phyloP scores from a whole-genome alignment of 2,113 vertebrate species.

The Saccopteryx bilineata region DNA sequence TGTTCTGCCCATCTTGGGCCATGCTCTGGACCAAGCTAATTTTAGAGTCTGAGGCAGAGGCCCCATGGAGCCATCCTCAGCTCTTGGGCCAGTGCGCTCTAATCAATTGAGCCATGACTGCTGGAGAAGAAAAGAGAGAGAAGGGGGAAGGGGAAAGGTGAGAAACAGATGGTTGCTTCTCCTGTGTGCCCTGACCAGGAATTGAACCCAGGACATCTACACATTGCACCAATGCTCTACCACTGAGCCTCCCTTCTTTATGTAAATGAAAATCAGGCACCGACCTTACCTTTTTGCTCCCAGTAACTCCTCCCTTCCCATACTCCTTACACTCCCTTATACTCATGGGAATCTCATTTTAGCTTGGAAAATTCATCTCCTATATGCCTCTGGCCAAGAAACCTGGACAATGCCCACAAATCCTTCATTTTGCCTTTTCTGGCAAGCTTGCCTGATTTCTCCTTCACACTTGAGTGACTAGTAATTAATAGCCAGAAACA shows the following conservation, averaged over 20 bases:
- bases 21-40: no score
- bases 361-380: neutral
- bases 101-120: no score
- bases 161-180: no score
- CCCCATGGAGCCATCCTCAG: no score
- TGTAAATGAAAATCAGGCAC: neutral
- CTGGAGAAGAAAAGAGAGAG: no score
- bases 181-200: no score
- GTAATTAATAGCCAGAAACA: constrained; percentile 19
- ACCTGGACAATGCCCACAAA: neutral
- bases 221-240: no score
- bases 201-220: no score
- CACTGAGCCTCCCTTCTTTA: neutral
- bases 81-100: no score
- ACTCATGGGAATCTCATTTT: neutral
- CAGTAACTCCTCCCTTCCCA: neutral
- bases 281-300: neutral
- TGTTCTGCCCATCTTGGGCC: no score
- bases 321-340: neutral
- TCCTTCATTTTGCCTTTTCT: constrained; percentile 1
- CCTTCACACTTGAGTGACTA: neutral
- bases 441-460: neutral
- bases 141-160: no score
- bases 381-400: neutral
- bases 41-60: no score